These are phyloP conservation scores for Blastobasis adustella DNA, from an alignment of 2,888 invertebrate genomes.

Conservation along the genomic window DNA sequence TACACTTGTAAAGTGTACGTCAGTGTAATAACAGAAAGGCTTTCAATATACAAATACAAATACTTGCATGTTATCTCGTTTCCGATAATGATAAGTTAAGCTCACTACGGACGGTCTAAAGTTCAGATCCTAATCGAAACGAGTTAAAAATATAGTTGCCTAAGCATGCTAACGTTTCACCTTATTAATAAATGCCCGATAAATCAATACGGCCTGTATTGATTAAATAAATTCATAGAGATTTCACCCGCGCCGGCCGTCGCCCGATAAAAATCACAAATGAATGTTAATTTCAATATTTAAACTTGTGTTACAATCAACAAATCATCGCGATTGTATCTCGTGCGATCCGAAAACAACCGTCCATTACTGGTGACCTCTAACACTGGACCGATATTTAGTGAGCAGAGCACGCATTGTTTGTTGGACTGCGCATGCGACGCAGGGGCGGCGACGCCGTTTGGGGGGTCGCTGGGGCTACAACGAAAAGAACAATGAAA, in stretches of 20 bases:
- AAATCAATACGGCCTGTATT: conserved; percentile 18
- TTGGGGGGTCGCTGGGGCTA: not conserved
- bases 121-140: not conserved
- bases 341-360: conserved; percentile 61
- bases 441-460: not conserved
- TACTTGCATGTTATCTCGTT: too few species aligned
- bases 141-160: not conserved
- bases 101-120: not conserved
- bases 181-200: conserved; percentile 16
- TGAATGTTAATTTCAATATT: conserved; percentile 71
- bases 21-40: too few species aligned
- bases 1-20: too few species aligned
- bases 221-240: conserved; percentile 26
- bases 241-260: conserved; percentile 18
- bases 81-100: too few species aligned
- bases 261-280: conserved; percentile 58
- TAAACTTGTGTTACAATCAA: conserved; percentile 61
- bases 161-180: conserved; percentile 2
- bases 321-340: conserved; percentile 70
- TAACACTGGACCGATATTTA: conserved; percentile 59
- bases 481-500: too few species aligned
- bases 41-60: too few species aligned
- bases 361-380: conserved; percentile 65
- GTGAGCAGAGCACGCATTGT: conserved; percentile 52
- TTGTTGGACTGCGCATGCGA: conserved; percentile 6